Conservation (phyloP, 2,888 invertebrate species). For the Rapana venosa region DNA sequence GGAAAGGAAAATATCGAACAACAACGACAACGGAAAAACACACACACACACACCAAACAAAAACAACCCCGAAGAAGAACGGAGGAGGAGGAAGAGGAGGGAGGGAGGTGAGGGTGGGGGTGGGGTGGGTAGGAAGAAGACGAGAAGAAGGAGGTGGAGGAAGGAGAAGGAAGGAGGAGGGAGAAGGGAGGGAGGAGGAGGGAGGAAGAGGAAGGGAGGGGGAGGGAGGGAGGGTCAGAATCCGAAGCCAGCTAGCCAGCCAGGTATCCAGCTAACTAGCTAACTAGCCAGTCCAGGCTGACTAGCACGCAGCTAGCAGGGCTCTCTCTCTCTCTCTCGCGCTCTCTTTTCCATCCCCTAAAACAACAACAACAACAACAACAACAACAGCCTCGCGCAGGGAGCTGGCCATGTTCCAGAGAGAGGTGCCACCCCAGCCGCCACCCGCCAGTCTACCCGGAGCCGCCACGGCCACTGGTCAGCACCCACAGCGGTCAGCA, state of each 20-base stretch:
- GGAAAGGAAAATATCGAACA: background rate
- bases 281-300: background rate
- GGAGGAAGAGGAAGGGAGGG: background rate
- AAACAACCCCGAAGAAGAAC: background rate
- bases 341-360: conserved; percentile 26
- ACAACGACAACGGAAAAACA: too few species aligned
- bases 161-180: background rate
- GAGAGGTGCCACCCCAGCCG: background rate
- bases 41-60: too few species aligned
- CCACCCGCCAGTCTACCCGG: background rate
- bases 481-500: background rate
- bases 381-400: too few species aligned
- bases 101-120: too few species aligned
- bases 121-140: too few species aligned
- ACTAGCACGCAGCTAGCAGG: background rate
- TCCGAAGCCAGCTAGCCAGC: background rate
- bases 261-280: too few species aligned
- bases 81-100: background rate
- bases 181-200: too few species aligned
- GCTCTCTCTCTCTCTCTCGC: background rate
- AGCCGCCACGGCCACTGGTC: conserved; percentile 12
- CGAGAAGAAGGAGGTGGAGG: too few species aligned
- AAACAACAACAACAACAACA: too few species aligned
- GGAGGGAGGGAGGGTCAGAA: background rate
- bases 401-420: conserved; percentile 36